Percentiles rank a stretch among this genome's conserved stretches.
Evolutionary conservation across 2,888 invertebrate genomes (phyloP).

Genomic region (Euphydryas editha): DNA sequence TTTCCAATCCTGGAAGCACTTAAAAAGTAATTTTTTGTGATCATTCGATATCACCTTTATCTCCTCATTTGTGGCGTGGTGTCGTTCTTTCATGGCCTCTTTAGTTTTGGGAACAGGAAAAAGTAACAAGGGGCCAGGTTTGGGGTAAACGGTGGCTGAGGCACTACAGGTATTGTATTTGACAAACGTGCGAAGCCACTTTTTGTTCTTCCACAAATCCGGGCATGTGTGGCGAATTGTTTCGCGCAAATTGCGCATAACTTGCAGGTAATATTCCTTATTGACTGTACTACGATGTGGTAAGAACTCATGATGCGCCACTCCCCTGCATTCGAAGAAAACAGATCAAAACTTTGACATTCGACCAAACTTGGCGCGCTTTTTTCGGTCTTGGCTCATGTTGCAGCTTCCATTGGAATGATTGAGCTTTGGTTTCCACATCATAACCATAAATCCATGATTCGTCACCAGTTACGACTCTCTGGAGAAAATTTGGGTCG

Average conservation of each 20-base stretch:
- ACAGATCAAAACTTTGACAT: slow-evolving; percentile 1
- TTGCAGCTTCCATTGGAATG: slow-evolving; percentile 30
- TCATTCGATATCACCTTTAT: slow-evolving; percentile 44
- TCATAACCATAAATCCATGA: slow-evolving; percentile 37
- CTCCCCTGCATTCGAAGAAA: slow-evolving; percentile 32
- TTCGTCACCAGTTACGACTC: slow-evolving; percentile 43
- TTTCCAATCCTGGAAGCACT: slow-evolving; percentile 47
- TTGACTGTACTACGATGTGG: slow-evolving; percentile 28
- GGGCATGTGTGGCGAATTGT: slow-evolving; percentile 34
- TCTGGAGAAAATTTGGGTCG: background rate
- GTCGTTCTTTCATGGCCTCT: slow-evolving; percentile 23
- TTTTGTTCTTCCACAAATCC: slow-evolving; percentile 34
- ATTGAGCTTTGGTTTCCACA: slow-evolving; percentile 40
- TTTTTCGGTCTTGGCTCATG: slow-evolving; percentile 3
- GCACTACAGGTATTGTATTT: background rate
- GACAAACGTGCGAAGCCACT: too few relatives aligned
- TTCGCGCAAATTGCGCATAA: slow-evolving; percentile 32
- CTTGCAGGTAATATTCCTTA: slow-evolving; percentile 28
- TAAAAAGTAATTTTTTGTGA: slow-evolving; percentile 44
- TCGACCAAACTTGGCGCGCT: slow-evolving; percentile 15
- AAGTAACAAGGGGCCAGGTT: slow-evolving; percentile 38
- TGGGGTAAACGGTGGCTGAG: slow-evolving; percentile 34
- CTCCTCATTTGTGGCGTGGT: slow-evolving; percentile 43
- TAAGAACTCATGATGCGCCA: slow-evolving; percentile 30
- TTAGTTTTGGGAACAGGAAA: slow-evolving; percentile 42